Evolutionary conservation across 2,888 invertebrate species (phyloP).

Genomic region (Tortricodes alternella): DNA sequence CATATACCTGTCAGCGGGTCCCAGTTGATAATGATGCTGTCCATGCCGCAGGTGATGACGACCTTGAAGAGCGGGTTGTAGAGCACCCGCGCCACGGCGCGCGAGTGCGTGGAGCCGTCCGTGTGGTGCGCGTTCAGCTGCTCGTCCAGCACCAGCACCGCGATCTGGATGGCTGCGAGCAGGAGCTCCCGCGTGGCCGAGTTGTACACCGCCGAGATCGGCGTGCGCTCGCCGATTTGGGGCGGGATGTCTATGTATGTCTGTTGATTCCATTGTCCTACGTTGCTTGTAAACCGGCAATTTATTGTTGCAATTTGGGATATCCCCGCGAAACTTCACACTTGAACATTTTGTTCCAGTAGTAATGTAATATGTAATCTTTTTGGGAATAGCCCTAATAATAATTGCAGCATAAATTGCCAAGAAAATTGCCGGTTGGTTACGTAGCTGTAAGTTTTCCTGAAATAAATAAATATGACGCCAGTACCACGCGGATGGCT

Average conservation of each 20-base stretch:
- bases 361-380: no score
- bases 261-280: no score
- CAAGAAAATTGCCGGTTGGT: no score
- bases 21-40: constrained; percentile 92
- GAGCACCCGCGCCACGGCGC: constrained; percentile 87
- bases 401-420: no score
- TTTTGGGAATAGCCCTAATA: no score
- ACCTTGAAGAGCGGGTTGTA: constrained; percentile 90
- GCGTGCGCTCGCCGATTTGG: constrained; percentile 83
- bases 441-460: no score
- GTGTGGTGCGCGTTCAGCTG: constrained; percentile 86
- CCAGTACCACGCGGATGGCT: no score
- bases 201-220: constrained; percentile 85
- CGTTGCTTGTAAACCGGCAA: no score
- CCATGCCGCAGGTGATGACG: constrained; percentile 89
- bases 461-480: no score
- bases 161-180: constrained; percentile 86
- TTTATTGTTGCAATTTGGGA: no score
- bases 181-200: constrained; percentile 85
- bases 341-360: no score
- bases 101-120: constrained; percentile 88
- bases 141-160: constrained; percentile 84
- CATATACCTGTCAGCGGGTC: constrained; percentile 85
- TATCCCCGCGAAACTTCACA: no score
- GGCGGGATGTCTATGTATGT: constrained; percentile 86